These are phyloP conservation scores for Fregata magnificens DNA, from an alignment of 2,113 vertebrate genomes.

Conservation along the genomic window DNA sequence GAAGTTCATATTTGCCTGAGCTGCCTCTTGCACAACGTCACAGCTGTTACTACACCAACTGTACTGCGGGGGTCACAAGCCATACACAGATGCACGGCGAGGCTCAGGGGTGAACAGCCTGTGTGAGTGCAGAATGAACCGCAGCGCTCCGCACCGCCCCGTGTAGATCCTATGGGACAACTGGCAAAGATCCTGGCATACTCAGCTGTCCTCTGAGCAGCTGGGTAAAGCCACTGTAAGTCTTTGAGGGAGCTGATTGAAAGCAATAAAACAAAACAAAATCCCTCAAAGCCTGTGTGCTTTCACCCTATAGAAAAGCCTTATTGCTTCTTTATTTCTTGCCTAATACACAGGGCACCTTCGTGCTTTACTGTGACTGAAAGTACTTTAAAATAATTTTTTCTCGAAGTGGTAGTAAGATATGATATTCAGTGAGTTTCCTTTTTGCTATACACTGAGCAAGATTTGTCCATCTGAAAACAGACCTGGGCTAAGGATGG, in stretches of 20 bases:
- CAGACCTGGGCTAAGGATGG: neutral
- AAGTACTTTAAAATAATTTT: neutral
- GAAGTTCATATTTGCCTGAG: neutral
- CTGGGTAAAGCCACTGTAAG: neutral
- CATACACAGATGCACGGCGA: neutral
- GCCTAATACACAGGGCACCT: neutral
- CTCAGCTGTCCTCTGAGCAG: constrained; percentile 63
- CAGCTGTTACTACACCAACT: constrained; percentile 41
- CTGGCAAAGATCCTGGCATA: neutral
- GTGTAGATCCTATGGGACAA: neutral
- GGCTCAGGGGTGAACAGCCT: neutral
- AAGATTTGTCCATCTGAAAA: neutral
- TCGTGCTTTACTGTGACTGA: neutral
- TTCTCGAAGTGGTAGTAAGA: neutral
- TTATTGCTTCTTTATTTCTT: neutral
- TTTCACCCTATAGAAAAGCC: neutral
- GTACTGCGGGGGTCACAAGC: neutral
- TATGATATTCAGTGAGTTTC: neutral
- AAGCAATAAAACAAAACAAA: neutral
- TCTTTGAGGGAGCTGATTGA: neutral
- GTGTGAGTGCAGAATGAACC: neutral
- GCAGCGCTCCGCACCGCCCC: neutral
- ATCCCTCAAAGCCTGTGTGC: neutral
- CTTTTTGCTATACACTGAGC: neutral
- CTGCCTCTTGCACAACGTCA: neutral